Conservation (phyloP, 2,888 invertebrate species). For the Trachelus tabidus region DNA sequence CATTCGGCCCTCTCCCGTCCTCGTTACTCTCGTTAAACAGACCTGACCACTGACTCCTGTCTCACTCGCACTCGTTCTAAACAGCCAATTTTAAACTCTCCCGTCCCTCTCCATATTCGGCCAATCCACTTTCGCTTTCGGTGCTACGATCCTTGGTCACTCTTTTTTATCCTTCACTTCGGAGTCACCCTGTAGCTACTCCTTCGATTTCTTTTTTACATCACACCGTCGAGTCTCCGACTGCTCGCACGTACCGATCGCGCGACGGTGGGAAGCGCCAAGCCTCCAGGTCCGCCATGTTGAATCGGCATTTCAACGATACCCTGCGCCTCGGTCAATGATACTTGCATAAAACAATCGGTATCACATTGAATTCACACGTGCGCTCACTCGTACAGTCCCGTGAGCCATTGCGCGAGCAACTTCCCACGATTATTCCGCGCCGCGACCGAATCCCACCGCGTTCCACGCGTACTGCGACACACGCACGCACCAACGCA, state of each 20-base stretch:
- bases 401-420: background rate
- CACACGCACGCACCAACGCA: background rate
- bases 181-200: background rate
- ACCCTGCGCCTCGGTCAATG: no score
- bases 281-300: background rate
- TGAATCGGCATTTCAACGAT: background rate
- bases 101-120: background rate
- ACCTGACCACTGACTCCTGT: background rate
- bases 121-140: background rate
- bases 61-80: background rate
- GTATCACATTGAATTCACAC: background rate
- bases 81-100: background rate
- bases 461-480: background rate
- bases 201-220: background rate
- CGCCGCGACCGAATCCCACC: background rate
- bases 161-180: background rate
- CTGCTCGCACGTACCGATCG: background rate
- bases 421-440: background rate
- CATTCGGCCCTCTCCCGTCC: background rate
- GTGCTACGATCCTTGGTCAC: background rate
- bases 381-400: background rate
- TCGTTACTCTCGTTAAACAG: background rate
- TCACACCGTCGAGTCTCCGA: background rate
- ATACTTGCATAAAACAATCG: background rate
- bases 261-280: background rate